Base-by-base conservation (phyloP, 1,140 invertebrate genomes). In the Phymorhynchus buccinoides region DNA sequence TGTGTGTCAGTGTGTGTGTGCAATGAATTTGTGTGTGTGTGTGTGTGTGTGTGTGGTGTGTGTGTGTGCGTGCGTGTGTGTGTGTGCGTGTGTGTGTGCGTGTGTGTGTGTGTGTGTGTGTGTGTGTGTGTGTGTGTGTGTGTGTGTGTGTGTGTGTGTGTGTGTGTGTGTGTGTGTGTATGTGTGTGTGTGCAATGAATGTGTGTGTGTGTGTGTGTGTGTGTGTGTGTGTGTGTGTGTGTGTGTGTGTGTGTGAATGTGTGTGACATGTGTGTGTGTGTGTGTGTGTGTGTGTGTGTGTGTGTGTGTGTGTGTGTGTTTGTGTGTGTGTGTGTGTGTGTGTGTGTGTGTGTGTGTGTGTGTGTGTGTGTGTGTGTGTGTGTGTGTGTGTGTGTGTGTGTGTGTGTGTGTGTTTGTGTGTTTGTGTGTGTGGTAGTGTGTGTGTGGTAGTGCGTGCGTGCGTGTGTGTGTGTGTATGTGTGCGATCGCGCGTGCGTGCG, bases 231-330 rank as follows among this genome's bases (percentile, higher is more conserved):
- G 80, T 81, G 80, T 3, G 48, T 81, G 22, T 62, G 48, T 81
- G 80, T 81, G 32, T 81, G 80, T 62, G 48, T 81, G 48, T 56
- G 48, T 62, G 80, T 81, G 48, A 32, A 35, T n/a, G 44, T 81
- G 80, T 62, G 32, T 39, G 80, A 48, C 3, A 56, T 62, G 56
- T 22, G 56, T 62, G 56, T 22, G 56, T 75, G 32, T 32, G 71
- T 75, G 71, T 32, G 71, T 75, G 71, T 27, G 39, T 75, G 39
- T 32, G 39, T 75, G 30, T 32, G 39, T 75, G 39, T 27, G 12
- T 75, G 71, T 32, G 39, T 32, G 22, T 14, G 22, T 22, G 39
- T 41, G 32, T 7, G 71, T 75, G 71, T 32, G 39, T 75, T 7
- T 32, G 39, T 75, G 7, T 75, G 30, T 75, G 39, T 32, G 22